Evolutionary conservation across 2,888 invertebrate genomes (phyloP), one percentile per base, ranked within the genome.

Genomic region (Eristalis tenax): DNA sequence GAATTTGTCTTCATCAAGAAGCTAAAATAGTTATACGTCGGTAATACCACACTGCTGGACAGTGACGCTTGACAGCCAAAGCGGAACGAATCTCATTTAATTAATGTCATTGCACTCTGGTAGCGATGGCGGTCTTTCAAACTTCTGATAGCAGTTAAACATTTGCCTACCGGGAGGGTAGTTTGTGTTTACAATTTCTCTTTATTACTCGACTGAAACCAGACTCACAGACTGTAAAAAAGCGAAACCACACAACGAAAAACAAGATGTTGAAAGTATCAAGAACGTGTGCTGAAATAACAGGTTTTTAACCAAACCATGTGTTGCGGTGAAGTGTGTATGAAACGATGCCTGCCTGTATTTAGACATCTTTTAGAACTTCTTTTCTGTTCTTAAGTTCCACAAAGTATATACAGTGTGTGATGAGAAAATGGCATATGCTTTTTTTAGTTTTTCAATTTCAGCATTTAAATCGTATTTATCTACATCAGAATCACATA

Each of bases 151-250:
- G 56, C 61, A 66, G 61, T 64, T 74, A 64, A 70, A 70, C 66
- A 71, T 77, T 77, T 76, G 71, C 66, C 71, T 83, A 68, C 73
- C 75, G 65, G 40, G 75, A 76, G 65, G 84, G 77, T 76, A 66
- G 71, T 73, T 85, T 81, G 35, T 81, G 81, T 81, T 81, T 85
- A 85, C 76, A 85, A 85, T 81, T 81, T 81, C 81, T 81, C 81
- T 85, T 76, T 66, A 63, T 74, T 43, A 74, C 61, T 80, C 65
- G 75, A 76, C 70, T 80, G 69, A 61, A 70, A 80, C 84, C 75
- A 63, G 64, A 78, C 63, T 59, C 56, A 3, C 70, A 78, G 50
- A 80, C 57, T 11, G 38, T 59, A 22, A 1, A 11, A 35, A 73
- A 38, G 64, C 66, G 56, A 63, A 50, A 43, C 40, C 32, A 32